Base-by-base conservation (phyloP, 2,888 invertebrate species). In the Synergus umbraculus region DNA sequence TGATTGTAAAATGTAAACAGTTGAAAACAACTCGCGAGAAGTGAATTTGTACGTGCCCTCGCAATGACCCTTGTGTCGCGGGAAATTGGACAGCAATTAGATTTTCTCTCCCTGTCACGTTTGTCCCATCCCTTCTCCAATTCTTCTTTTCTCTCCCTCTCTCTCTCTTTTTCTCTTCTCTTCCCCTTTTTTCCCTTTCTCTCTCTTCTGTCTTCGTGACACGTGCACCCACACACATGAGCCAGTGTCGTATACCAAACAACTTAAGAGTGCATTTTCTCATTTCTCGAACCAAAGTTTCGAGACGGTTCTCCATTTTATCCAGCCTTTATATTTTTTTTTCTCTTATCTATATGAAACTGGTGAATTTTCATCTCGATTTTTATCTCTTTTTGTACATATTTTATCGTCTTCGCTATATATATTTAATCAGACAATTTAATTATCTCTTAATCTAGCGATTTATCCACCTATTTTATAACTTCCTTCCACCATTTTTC, bases 21-120 rank as follows among this genome's bases (percentile, higher is more conserved):
- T 49, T 54, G 69, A 69, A 69, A 69, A 69, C 49, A 69, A 69
- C 81, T 80, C 73, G 60, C 78, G 81, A 77, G 78, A 69, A 80
- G 77, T 80, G 76, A 82, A 79, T 79, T 82, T 78, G 81, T 81
- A 78, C 80, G 77, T 64, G 80, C 78, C 82, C 81, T 81, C 82
- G 81, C 83, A 83, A 81, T 79, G 84, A 83, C 85, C 84, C 81
- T 84, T 73, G 82, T 82, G 82, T 82, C 81, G 80, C 77, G 60
- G 80, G 69, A 84, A 83, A 84, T 84, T 84, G 84, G 79, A 84
- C 81, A 83, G 86, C 87, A 87, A 87, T 87, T 87, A 86, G 86
- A 87, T 86, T 87, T 87, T 83, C 84, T 76, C 84, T 79, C 79
- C 60, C 69, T 76, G 77, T 76, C 81, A 54, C 79, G 77, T 76